Evolutionary conservation across 2,888 invertebrate species (phyloP).

Genomic region (Drosophila prolongata): DNA sequence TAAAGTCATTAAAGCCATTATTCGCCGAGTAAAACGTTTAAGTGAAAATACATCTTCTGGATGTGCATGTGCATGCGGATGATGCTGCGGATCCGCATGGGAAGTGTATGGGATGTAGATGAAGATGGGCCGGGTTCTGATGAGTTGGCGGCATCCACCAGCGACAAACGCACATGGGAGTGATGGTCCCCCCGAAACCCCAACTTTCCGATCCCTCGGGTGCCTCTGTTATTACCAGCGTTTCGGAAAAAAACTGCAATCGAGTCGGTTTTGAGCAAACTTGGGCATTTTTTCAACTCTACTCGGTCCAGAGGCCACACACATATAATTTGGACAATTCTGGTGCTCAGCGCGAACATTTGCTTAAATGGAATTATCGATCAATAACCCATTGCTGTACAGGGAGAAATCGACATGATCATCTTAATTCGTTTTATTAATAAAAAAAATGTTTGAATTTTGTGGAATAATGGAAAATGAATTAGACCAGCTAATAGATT

Average conservation of each 20-base stretch:
- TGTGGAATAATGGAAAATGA: no score
- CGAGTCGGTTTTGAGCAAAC: conserved; percentile 61
- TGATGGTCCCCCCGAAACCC: not conserved
- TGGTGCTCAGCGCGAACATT: conserved; percentile 74
- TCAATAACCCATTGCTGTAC: conserved; percentile 68
- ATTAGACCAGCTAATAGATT: no score
- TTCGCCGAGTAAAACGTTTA: conserved; percentile 78
- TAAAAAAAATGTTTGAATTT: no score
- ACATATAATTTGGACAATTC: conserved; percentile 74
- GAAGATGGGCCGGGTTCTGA: conserved; percentile 39
- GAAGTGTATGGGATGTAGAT: conserved; percentile 6
- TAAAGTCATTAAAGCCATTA: conserved; percentile 80
- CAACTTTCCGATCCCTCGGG: not conserved
- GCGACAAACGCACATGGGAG: conserved; percentile 54
- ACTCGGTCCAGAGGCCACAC: conserved; percentile 19
- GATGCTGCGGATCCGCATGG: conserved; percentile 36
- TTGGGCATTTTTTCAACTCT: conserved; percentile 61
- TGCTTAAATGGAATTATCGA: conserved; percentile 80
- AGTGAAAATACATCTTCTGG: conserved; percentile 74
- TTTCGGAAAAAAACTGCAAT: conserved; percentile 56
- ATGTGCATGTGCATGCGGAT: conserved; percentile 31
- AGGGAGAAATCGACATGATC: not conserved
- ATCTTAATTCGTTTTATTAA: no score
- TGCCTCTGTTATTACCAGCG: conserved; percentile 62
- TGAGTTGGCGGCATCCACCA: conserved; percentile 32